Base-by-base conservation (phyloP, 2,113 vertebrate genomes). In the Gavialis gangeticus region DNA sequence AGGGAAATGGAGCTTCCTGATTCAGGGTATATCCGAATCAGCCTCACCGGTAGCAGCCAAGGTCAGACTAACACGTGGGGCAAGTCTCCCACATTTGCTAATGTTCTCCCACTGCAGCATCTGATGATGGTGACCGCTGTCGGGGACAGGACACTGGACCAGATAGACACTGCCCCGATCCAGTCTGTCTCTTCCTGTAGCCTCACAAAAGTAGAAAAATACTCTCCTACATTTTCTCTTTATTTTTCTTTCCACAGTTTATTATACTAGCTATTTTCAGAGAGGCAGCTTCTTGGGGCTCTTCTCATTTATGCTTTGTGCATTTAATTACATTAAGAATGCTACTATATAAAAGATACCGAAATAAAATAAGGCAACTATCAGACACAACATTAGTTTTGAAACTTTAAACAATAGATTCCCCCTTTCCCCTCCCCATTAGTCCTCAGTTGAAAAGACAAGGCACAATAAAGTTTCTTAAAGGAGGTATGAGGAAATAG, bases 301-400 rank as follows among this genome's bases (percentile, higher is more conserved):
- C 60, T 54, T 84, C 25, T 87, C 34, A 27, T 87, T 93, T 95
- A 46, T 73, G 75, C 46, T 62, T 86, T 58, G 25, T 75, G 30
- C 59, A 88, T 91, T 95, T 94, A 94, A 78, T 90, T 94, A 69
- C 67, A 84, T 27, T 63, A 84, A 90, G 93, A 84, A 82, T 24
- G 76, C 34, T 46, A 56, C 37, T 73, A 77, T 82, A 87, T 81
- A 94, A 95, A 90, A 89, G 28, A 34, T 34, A 75, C 6, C 83
- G 78, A 84, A 95, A 91, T 46, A 93, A 94, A 97, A 88, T 28
- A 56, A n/a, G 75, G 30, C 75, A 63, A 90, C 91, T 28, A 95
- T 88, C 67, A 87, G 19, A 82, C 89, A 79, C 15, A 17, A 77
- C 59, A 73, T 78, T 79, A 25, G 4, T 91, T 85, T 57, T 30